Conservation (phyloP, 2,113 vertebrate species). For the Cathartes aura region DNA sequence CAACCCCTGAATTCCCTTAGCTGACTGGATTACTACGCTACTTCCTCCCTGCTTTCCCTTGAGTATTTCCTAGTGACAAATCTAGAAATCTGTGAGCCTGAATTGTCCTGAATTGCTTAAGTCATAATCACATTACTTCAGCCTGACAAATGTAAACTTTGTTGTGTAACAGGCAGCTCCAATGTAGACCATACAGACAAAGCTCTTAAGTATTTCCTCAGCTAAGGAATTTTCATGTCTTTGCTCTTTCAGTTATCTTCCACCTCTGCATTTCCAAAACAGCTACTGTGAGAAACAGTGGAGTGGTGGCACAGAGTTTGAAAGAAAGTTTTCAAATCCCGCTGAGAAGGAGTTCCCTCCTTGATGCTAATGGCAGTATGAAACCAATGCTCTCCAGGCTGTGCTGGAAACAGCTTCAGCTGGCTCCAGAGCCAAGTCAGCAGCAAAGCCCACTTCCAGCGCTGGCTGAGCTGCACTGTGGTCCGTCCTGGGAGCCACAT, state of each 20-base stretch:
- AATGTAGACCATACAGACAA: background rate
- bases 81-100: background rate
- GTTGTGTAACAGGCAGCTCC: background rate
- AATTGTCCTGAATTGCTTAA: slow-evolving; percentile 13
- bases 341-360: background rate
- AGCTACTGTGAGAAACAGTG: background rate
- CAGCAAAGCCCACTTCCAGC: background rate
- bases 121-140: background rate
- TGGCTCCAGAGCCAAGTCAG: background rate
- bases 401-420: background rate
- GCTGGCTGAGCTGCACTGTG: background rate
- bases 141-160: background rate
- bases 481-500: background rate
- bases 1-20: background rate
- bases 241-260: background rate
- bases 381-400: background rate
- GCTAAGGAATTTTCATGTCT: background rate
- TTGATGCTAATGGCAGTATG: background rate
- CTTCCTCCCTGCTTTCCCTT: background rate
- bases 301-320: background rate
- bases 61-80: background rate
- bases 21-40: background rate
- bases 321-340: background rate
- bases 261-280: background rate
- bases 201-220: background rate